Evolutionary conservation across 1,140 invertebrate species (phyloP).

Genomic region (Neodiprion fabricii): DNA sequence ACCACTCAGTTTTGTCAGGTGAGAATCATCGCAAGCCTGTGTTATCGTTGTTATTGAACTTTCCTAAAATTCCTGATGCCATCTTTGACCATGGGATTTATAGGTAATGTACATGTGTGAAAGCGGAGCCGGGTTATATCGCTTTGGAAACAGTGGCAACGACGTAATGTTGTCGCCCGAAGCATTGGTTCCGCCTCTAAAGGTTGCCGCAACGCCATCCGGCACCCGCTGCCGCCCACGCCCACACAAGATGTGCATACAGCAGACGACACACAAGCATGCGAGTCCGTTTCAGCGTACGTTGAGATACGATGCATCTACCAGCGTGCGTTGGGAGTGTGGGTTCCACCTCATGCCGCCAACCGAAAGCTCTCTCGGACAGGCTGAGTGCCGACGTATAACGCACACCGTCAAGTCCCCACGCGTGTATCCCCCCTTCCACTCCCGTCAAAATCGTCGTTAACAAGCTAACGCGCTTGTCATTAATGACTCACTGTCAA

Average conservation of each 20-base stretch:
- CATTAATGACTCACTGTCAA: conserved; percentile 11
- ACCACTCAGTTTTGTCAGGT: no score
- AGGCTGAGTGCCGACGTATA: not conserved
- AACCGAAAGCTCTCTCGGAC: not conserved
- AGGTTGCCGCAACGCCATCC: conserved; percentile 28
- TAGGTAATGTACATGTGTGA: no score
- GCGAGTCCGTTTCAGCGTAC: no score
- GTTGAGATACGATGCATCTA: no score
- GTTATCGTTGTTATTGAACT: no score
- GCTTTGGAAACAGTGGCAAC: not conserved
- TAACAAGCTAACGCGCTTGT: conserved; percentile 10
- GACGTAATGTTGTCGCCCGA: conserved; percentile 34
- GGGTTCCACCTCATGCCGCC: not conserved
- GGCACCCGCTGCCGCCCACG: conserved; percentile 33
- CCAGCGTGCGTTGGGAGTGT: no score
- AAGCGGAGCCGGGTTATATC: not conserved
- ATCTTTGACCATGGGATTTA: no score
- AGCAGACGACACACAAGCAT: no score
- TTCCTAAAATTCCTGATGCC: no score
- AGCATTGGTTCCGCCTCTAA: conserved; percentile 34
- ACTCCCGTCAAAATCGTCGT: not conserved
- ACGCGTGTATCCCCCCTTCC: not conserved
- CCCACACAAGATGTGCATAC: not conserved
- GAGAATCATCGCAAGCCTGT: no score
- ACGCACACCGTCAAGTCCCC: not conserved